These are phyloP conservation scores for Thamnophis elegans DNA, from an alignment of 2,797 vertebrate genomes.

Conservation along the genomic window DNA sequence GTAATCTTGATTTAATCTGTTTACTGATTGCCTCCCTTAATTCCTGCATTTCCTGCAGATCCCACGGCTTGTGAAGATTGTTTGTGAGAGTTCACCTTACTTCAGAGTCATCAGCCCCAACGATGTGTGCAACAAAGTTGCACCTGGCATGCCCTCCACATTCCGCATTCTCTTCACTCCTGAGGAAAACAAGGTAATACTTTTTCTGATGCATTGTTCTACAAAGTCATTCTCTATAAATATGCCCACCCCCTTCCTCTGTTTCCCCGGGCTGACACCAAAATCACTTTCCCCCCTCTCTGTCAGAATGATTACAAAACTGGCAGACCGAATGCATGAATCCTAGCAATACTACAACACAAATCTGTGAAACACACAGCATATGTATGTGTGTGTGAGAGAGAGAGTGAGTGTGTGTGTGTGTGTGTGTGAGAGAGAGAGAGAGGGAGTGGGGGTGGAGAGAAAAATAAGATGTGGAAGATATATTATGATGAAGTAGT, in stretches of 20 bases:
- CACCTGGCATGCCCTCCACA: conserved; percentile 72
- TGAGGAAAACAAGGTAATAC: conserved; percentile 82
- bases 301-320: not conserved
- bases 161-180: conserved; percentile 82
- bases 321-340: not conserved
- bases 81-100: conserved; percentile 77
- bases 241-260: not conserved
- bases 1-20: not conserved
- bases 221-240: not conserved
- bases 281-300: not conserved
- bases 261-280: not conserved
- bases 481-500: not conserved
- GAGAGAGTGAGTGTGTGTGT: not conserved
- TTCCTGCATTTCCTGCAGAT: conserved; percentile 67
- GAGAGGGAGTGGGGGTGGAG: not conserved
- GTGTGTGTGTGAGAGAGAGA: not conserved
- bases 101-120: conserved; percentile 78
- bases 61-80: conserved; percentile 77
- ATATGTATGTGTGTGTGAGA: not conserved
- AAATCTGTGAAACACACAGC: not conserved
- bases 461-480: not conserved
- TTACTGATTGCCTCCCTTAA: not conserved
- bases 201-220: not conserved
- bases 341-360: not conserved
- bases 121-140: conserved; percentile 75